A percentile compares a stretch with the other conserved stretches of the same genome.
Evolutionary conservation across 2,888 invertebrate genomes (phyloP).

Genomic region (Calliphora vomitoria): DNA sequence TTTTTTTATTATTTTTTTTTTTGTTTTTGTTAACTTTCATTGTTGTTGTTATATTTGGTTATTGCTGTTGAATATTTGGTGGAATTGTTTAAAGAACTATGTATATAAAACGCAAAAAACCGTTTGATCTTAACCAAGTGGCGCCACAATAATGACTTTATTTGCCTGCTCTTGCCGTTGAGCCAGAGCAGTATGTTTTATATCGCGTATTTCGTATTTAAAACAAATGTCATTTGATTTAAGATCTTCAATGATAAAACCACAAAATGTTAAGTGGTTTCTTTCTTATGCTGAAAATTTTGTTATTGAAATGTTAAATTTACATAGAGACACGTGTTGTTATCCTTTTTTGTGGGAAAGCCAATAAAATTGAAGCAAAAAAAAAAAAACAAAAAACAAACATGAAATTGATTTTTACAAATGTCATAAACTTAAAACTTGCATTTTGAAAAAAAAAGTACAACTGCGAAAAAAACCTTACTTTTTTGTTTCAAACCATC

Average conservation of each 20-base stretch:
- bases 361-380: not conserved
- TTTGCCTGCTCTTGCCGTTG: conserved; percentile 52
- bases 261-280: conserved; percentile 59
- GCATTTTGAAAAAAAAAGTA: too few species aligned
- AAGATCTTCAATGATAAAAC: conserved; percentile 71
- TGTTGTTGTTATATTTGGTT: conserved; percentile 33
- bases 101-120: conserved; percentile 59
- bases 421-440: conserved; percentile 70
- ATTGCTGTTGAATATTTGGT: conserved; percentile 19
- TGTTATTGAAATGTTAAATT: conserved; percentile 68
- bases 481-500: conserved; percentile 8
- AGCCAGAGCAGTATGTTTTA: conserved; percentile 43
- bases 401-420: conserved; percentile 73
- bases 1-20: conserved; percentile 40
- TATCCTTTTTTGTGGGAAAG: conserved; percentile 42
- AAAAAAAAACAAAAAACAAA: conserved; percentile 45
- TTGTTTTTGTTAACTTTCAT: conserved; percentile 9
- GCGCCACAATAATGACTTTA: conserved; percentile 74
- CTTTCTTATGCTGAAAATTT: not conserved
- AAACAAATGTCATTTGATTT: conserved; percentile 74
- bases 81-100: conserved; percentile 40
- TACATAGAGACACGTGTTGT: conserved; percentile 72
- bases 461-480: conserved; percentile 3
- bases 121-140: conserved; percentile 73
- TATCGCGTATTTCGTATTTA: conserved; percentile 57